phyloP scores from a whole-genome alignment of 2,888 invertebrate species.

The Conchocele bisecta region DNA sequence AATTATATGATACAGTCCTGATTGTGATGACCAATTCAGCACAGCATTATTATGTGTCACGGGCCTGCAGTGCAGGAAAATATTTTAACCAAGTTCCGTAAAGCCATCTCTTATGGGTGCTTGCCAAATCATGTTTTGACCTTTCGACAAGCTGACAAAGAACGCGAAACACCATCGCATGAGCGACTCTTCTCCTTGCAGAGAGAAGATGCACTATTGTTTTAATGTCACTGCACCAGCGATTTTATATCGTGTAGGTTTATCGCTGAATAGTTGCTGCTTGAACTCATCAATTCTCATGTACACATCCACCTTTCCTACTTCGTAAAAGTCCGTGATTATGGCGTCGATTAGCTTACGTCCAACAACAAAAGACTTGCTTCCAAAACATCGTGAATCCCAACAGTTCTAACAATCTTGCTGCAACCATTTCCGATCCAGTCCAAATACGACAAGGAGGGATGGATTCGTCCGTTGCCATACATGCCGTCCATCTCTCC shows the following conservation, averaged over 20 bases:
- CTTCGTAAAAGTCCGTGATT: conserved; percentile 19
- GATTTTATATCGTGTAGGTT: not conserved
- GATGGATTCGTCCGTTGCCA: conserved; percentile 28
- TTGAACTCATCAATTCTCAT: conserved; percentile 22
- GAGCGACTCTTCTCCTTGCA: not conserved
- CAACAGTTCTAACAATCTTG: conserved; percentile 18
- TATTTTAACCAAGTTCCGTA: not conserved
- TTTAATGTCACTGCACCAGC: not conserved
- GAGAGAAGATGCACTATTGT: not conserved
- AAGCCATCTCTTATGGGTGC: not conserved
- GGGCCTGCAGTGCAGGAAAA: not conserved
- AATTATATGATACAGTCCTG: too few relatives aligned
- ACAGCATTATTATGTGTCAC: conserved; percentile 4
- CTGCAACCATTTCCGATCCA: conserved; percentile 1
- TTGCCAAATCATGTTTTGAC: not conserved
- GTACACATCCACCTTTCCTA: conserved; percentile 2
- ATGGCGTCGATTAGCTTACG: conserved; percentile 18
- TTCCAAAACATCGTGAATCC: conserved; percentile 34
- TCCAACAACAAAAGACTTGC: conserved; percentile 18
- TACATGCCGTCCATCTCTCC: conserved; percentile 25
- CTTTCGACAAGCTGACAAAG: not conserved
- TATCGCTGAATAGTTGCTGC: conserved; percentile 15
- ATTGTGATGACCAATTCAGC: conserved; percentile 14
- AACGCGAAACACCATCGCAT: not conserved
- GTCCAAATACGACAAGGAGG: conserved; percentile 34